phyloP scores from a whole-genome alignment of 2,113 vertebrate genomes.

The Verasper variegatus region DNA sequence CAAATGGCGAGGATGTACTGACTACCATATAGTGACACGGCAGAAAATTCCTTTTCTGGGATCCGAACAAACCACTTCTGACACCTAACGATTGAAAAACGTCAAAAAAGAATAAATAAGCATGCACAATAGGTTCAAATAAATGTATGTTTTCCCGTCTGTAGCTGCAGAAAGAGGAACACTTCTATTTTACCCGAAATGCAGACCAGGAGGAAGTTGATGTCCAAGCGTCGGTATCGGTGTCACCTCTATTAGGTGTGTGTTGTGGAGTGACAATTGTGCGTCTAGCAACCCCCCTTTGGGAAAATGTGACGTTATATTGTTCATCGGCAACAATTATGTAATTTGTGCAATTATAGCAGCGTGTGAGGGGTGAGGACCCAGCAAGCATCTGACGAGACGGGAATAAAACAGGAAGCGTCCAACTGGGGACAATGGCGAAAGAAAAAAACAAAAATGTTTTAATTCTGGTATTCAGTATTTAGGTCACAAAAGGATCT shows the following conservation, averaged over 20 bases:
- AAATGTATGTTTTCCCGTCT: background rate
- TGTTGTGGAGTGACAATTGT: conserved; percentile 19
- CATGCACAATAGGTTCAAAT: no score
- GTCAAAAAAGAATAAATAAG: background rate
- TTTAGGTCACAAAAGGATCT: no score
- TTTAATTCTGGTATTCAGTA: background rate
- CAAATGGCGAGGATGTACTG: no score
- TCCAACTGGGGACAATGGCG: background rate
- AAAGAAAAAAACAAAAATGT: background rate
- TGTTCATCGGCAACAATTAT: conserved; percentile 63
- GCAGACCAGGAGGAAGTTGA: background rate
- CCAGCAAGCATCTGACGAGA: conserved; percentile 58
- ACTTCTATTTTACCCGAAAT: background rate
- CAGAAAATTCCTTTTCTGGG: background rate
- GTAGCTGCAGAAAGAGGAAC: background rate
- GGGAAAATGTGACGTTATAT: conserved; percentile 54
- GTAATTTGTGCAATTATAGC: conserved; percentile 64
- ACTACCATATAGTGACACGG: background rate
- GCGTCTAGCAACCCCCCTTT: conserved; percentile 36
- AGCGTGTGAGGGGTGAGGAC: conserved; percentile 42
- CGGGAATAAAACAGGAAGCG: conserved; percentile 23
- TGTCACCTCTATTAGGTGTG: conserved; percentile 29
- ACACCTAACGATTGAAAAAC: no score
- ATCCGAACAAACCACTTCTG: background rate
- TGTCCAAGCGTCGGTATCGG: background rate